Base-by-base conservation (phyloP, 2,797 vertebrate species). In the Sebastes kiyomatsui region DNA sequence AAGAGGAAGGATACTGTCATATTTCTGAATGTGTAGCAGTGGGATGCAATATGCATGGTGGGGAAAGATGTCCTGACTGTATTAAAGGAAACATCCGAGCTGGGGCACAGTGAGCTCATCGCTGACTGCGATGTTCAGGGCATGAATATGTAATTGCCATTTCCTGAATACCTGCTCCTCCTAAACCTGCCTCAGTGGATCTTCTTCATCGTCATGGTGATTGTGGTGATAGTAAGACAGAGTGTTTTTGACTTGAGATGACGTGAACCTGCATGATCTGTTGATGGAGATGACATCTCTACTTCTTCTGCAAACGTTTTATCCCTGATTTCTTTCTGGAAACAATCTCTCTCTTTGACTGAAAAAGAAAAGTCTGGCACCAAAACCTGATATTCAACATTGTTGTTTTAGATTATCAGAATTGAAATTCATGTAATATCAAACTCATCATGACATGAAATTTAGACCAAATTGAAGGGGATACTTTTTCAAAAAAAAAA, bases 1-100 rank as follows among this genome's bases (percentile, higher is more conserved):
- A 25, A 67, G 52, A 80, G n/a, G 46, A 49, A 49, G 46, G 58
- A 76, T 59, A 13, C 80, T 85, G 84, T 82, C 82, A 76, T 81
- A 79, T 83, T 85, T 68, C 55, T 79, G 71, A 75, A 85, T 69
- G 71, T 81, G 42, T 80, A 70, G 49, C 60, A 33, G 28, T 55
- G 54, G 33, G 66, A 80, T 80, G 75, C 69, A 85, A 55, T 67
- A 72, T 80, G 72, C 42, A 65, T 61, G 77, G 5, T 11, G 18
- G 13, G 13, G 42, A 22, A 82, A 72, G 52, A 59, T 54, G 58
- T 38, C 27, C 38, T 32, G 60, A 58, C 77, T 83, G 65, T n/a
- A 75, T 62, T n/a, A 59, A 81, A 79, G 46, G 52, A 80, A 67
- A 75, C 75, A 75, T 52, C 30, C 56, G 12, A 35, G 61, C 64